Evolutionary conservation across 2,888 invertebrate genomes (phyloP), one percentile per base, ranked within the genome.

Genomic region (Parelbella ahira): DNA sequence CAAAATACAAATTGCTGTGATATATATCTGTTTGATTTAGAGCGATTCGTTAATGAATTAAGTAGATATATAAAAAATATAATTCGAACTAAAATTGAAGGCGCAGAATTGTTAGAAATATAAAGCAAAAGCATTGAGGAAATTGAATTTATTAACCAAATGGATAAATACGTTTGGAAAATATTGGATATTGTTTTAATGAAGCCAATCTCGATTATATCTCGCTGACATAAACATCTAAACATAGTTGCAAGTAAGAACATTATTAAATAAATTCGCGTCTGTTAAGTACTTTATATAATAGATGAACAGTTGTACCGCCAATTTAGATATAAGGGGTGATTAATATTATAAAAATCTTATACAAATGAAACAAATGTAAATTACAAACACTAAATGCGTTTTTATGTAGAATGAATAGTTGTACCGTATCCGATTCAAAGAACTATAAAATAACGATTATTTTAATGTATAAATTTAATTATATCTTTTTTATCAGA

Each of bases 1-100:
- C 68, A 67, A 67, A 70, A 57, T 76, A 75, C 68, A 75, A 81
- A 83, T 78, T 78, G 82, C 86, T 86, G 86, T 86, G 86, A 86
- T 86, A 86, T 82, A n/a, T n/a, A n/a, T n/a, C 78, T 77, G 80
- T 82, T 80, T 69, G 73, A 62, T 68, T 74, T 76, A 71, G 70
- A 65, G 46, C 2, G 28, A 45, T 54, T 43, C 51, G 36, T 36
- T 41, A 36, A 44, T 48, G 42, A 27, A 19, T 34, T 37, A 38
- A 29, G 47, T 44, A 41, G 36, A 15, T 28, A 33, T 20, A 28
- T 27, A 27, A 37, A 28, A 34, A 15, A n/a, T n/a, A n/a, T n/a
- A n/a, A n/a, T n/a, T n/a, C n/a, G n/a, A n/a, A n/a, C n/a, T n/a
- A n/a, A n/a, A n/a, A n/a, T n/a, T n/a, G n/a, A n/a, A n/a, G n/a